Percentiles rank a stretch among this genome's conserved stretches.
These are phyloP conservation scores for Eulacestoma nigropectus DNA, from an alignment of 2,113 vertebrate species.

Conservation along the genomic window DNA sequence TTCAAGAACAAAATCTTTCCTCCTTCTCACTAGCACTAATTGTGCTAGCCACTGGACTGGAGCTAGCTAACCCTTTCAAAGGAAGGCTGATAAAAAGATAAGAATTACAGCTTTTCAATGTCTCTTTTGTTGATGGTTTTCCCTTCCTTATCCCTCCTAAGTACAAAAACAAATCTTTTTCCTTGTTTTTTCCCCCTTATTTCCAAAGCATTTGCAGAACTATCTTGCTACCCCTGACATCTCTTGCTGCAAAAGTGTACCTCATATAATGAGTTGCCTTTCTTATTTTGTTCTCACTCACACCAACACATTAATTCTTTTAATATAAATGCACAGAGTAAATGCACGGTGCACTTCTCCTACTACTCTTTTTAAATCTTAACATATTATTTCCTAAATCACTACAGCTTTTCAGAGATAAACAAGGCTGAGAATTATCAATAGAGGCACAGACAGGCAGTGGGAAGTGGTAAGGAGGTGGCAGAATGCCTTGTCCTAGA, in stretches of 20 bases:
- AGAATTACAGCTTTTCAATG: background rate
- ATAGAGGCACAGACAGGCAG: constrained; percentile 37
- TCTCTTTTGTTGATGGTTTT: background rate
- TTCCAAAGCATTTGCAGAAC: background rate
- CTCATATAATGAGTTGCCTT: background rate
- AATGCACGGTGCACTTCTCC: background rate
- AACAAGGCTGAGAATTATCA: constrained; percentile 29
- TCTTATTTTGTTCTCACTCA: background rate
- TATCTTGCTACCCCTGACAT: background rate
- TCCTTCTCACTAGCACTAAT: background rate
- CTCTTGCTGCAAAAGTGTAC: background rate
- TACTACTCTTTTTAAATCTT: background rate
- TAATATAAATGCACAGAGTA: background rate
- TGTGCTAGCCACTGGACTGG: background rate
- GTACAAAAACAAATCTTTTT: background rate
- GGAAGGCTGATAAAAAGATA: constrained; percentile 34
- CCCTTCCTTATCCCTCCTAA: background rate
- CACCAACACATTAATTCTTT: background rate
- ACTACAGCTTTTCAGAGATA: background rate
- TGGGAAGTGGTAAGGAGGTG: constrained; percentile 41
- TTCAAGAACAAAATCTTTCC: constrained; percentile 4
- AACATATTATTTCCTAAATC: background rate
- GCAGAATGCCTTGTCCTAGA: constrained; percentile 46
- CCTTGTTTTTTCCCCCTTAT: background rate
- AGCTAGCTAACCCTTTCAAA: constrained; percentile 33